Conservation (phyloP, 2,113 vertebrate genomes). For the Triplophysa siluroides region DNA sequence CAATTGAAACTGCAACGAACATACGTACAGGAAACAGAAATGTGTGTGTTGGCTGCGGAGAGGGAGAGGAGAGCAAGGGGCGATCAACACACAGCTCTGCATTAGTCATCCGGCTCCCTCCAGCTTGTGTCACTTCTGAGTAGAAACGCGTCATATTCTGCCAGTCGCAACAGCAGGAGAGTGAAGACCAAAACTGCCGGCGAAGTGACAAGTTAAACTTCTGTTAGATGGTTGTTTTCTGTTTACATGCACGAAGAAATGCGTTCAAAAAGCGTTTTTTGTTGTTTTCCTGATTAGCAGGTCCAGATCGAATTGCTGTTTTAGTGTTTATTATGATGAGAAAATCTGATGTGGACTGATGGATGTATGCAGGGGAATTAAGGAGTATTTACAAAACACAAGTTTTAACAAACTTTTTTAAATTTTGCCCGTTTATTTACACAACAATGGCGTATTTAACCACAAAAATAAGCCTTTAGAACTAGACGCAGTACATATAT, state of each 20-base stretch:
- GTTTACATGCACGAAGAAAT: constrained; percentile 40
- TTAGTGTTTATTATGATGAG: background rate
- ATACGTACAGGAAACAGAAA: constrained; percentile 36
- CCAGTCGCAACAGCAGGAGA: constrained; percentile 63
- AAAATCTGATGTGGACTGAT: too few relatives aligned
- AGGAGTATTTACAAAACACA: too few relatives aligned
- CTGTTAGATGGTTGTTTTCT: constrained; percentile 35
- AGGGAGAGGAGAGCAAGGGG: constrained; percentile 21
- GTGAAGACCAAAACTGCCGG: constrained; percentile 57
- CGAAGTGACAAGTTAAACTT: constrained; percentile 56
- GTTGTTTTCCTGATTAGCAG: background rate
- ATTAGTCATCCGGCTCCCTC: constrained; percentile 66
- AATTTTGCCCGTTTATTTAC: too few relatives aligned
- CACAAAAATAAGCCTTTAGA: too few relatives aligned
- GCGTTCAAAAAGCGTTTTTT: background rate
- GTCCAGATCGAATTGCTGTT: background rate
- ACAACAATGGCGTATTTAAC: too few relatives aligned
- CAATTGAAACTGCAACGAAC: constrained; percentile 63
- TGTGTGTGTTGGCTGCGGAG: constrained; percentile 25
- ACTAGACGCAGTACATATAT: too few relatives aligned
- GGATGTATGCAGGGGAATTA: too few relatives aligned
- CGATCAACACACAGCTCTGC: constrained; percentile 40
- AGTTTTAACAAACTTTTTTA: too few relatives aligned
- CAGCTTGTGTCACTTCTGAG: constrained; percentile 62
- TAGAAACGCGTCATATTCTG: constrained; percentile 62